Evolutionary conservation across 2,113 vertebrate genomes (phyloP), one percentile per base, ranked within the genome.

Genomic region (Hydrolagus affinis): DNA sequence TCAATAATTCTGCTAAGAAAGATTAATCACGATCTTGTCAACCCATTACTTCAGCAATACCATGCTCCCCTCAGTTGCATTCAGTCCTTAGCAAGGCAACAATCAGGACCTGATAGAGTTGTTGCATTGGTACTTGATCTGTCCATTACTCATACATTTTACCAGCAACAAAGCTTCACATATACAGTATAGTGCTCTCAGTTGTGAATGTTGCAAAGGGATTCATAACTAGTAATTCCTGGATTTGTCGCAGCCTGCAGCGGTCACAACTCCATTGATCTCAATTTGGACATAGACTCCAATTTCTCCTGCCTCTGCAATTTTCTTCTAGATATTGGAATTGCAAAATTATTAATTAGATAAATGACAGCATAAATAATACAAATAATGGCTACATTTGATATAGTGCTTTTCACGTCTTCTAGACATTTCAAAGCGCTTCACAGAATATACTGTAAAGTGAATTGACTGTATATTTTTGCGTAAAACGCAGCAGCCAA

Each of bases 1-100:
- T 60, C 76, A 62, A 78, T 78, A 62, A 60, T 11, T 12, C 57
- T 78, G 57, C 76, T 59, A 78, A 78, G n/a, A 60, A 78, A 23
- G 76, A 62, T 78, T 78, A 62, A 62, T 8, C 60, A 11, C 14
- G 15, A 78, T 78, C 44, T 62, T 78, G 19, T 78, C 57, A 15
- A 25, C 11, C 12, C 15, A 60, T 4, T 62, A 23, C 76, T n/a
- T 23, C 15, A 78, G 25, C n/a, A 62, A 14, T 7, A 78, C 23
- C 23, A 62, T 60, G 12, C 21, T 15, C 57, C 62, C 17, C 59
- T 60, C 75, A 60, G 56, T 60, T 23, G 25, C 56, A 77, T 77
- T 60, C 15, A n/a, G 4, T 78, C 60, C 25, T 78, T 23, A 15
- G 44, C 9, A 25, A 14, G n/a, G n/a, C 10, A 78, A 62, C 25